Evolutionary conservation across 2,888 invertebrate genomes (phyloP), one percentile per base, ranked within the genome.

Genomic region (Hofmannophila pseudospretella): DNA sequence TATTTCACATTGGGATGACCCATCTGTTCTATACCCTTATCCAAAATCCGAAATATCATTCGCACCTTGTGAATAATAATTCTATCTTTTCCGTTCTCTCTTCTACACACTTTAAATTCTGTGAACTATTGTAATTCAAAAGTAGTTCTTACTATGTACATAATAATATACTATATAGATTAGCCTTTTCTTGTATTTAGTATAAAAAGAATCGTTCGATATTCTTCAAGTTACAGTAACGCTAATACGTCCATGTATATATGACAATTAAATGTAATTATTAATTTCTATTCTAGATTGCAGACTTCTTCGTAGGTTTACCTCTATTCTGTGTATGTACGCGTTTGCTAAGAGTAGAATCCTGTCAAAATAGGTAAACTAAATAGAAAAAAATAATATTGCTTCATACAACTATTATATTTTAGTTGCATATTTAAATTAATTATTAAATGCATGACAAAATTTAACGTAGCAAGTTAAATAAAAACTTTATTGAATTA

Each of bases 31-130:
- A 41, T 42, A 36, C 44, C 69, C 59, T 57, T 49, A 57, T 58
- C 53, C 56, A 2, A 56, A 57, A 52, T 63, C 73, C 62, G 72
- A 70, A 63, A 55, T 73, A 77, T 79, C 65, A 64, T 78, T 68
- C 67, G 85, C 85, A 85, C 85, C 69, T 74, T 84, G 85, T 86
- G 82, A 86, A 85, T 86, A 85, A 85, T 78, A 68, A 22, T 58
- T 67, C 75, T 78, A 54, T 81, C 72, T 75, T 58, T 74, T 68
- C 68, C 66, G 52, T 54, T 51, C 57, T 51, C 57, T 66, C 63
- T 67, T 68, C 67, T 62, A 50, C 41, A 51, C 47, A 59, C 57
- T 54, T 52, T 56, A 53, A 46, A 46, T 54, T 49, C 36, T 45
- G 34, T 41, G 34, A 32, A 36, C 34, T 44, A 30, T 38, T 36